phyloP scores from a whole-genome alignment of 2,113 vertebrate species.

The Tyrannus savana region DNA sequence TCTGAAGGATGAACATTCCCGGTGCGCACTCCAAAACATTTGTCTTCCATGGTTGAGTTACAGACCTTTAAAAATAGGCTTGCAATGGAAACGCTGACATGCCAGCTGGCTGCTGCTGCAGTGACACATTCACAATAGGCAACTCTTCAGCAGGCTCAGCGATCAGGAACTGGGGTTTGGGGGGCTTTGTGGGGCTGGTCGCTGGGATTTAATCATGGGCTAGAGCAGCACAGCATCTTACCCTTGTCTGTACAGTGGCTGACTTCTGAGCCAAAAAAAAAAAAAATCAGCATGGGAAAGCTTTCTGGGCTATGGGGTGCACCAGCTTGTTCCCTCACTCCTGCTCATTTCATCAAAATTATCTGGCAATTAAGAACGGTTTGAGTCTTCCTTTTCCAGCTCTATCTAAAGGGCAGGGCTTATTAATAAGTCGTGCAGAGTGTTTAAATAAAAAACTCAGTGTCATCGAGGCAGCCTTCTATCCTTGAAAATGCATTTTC shows the following conservation, averaged over 20 bases:
- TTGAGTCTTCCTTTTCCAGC: not conserved
- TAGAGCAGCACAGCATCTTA: not conserved
- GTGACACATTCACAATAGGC: slow-evolving; percentile 7
- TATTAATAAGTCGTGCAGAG: not conserved
- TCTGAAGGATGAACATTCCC: not conserved
- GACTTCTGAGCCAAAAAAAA: not conserved
- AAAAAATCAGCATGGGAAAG: not conserved
- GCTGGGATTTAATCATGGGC: not conserved
- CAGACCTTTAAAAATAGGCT: slow-evolving; percentile 43
- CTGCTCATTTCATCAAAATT: not conserved
- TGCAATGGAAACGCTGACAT: not conserved
- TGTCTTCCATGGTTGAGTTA: not conserved
- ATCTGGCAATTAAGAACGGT: not conserved
- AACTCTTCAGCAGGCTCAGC: not conserved
- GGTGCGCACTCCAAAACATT: not conserved
- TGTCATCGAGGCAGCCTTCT: not conserved
- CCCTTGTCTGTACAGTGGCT: not conserved
- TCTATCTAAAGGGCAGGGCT: not conserved
- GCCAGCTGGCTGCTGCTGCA: slow-evolving; percentile 26
- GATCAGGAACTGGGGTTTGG: not conserved
- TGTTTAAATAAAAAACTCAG: not conserved
- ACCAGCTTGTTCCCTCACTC: not conserved
- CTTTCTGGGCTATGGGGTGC: not conserved
- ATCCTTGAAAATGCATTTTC: fast-evolving
- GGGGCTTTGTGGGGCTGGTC: not conserved